Base-by-base conservation (phyloP, 2,113 vertebrate genomes). In the Telmatochromis sp. region DNA sequence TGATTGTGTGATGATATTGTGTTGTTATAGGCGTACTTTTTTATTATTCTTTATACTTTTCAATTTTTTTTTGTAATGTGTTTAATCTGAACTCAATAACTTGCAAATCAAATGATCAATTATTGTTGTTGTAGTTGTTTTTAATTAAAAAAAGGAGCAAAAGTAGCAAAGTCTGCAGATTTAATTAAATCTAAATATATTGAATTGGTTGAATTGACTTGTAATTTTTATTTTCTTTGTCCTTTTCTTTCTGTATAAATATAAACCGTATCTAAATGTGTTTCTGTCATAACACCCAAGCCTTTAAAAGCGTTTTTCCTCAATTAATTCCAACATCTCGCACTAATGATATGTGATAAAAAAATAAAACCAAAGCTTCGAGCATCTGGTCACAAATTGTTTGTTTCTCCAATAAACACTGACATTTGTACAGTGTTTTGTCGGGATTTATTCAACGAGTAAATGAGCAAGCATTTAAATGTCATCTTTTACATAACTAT, bases 401-500 rank as follows among this genome's bases (percentile, higher is more conserved):
- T 45, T 17, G 26, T 65, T 51, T 21, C 28, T 35, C 42, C 28
- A 51, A 13, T 65, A 23, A 65, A 65, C 33, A 31, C 42, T 57
- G 53, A 35, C 21, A 70, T 81, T 37, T 35, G 89, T 19, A 45
- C 47, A 68, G 14, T 53, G 7, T 57, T 79, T 79, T 10, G 21
- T 33, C 40, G n/a, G 60, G 78, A 81, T 86, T 33, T 78, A 40
- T 4, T 12, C 19, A 49, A 11, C 28, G 55, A 84, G 19, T 63
- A 10, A 57, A 55, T 53, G 63, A 81, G 33, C 73, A 88, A 21
- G 26, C 6, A 23, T 23, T 45, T 2, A 60, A 81, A 80, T 84
- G 80, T 86, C 73, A 81, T 54, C n/a, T 84, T 87, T 81, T 83
- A 84, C 80, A 53, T 92, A 84, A 93, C 42, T 42, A 53, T 65